A percentile compares a stretch with the other conserved stretches of the same genome.
These are phyloP conservation scores for Argyra leucocephala DNA, from an alignment of 2,888 invertebrate species.

Conservation along the genomic window DNA sequence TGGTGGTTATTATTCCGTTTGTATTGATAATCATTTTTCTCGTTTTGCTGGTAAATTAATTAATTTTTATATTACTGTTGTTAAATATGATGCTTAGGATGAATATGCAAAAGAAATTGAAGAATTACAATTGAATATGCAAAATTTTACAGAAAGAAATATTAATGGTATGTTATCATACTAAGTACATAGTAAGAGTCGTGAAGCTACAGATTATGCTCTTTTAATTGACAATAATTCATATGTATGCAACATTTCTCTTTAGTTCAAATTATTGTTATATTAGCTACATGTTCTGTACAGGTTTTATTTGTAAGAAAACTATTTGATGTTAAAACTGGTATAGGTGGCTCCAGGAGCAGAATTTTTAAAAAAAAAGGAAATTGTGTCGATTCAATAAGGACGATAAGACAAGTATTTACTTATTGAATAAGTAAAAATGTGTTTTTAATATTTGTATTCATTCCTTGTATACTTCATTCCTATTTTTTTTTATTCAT, in stretches of 20 bases:
- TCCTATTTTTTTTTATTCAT: neutral
- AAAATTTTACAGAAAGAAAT: conserved; percentile 81
- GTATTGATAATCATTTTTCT: conserved; percentile 88
- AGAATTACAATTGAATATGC: conserved; percentile 74
- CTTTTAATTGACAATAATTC: conserved; percentile 69
- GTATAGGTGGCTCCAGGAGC: conserved; percentile 45
- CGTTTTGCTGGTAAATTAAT: conserved; percentile 82
- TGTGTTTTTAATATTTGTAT: neutral
- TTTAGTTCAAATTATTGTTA: conserved; percentile 71
- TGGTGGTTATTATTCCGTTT: conserved; percentile 82
- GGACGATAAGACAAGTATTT: neutral
- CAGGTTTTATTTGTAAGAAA: conserved; percentile 83
- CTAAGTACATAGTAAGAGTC: conserved; percentile 69
- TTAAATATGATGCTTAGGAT: conserved; percentile 88
- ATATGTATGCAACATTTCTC: conserved; percentile 88
- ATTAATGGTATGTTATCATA: conserved; percentile 77
- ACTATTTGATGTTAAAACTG: conserved; percentile 70
- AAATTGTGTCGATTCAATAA: neutral
- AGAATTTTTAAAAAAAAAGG: conserved; percentile 32
- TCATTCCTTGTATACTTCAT: neutral
- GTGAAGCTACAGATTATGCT: conserved; percentile 74
- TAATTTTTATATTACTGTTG: conserved; percentile 82
- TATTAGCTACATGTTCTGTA: conserved; percentile 64
- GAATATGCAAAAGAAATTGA: conserved; percentile 82
- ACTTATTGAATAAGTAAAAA: neutral